Percentiles rank a stretch among this genome's conserved stretches.
phyloP scores from a whole-genome alignment of 2,797 vertebrate species.

The Eulemur albifrons region DNA sequence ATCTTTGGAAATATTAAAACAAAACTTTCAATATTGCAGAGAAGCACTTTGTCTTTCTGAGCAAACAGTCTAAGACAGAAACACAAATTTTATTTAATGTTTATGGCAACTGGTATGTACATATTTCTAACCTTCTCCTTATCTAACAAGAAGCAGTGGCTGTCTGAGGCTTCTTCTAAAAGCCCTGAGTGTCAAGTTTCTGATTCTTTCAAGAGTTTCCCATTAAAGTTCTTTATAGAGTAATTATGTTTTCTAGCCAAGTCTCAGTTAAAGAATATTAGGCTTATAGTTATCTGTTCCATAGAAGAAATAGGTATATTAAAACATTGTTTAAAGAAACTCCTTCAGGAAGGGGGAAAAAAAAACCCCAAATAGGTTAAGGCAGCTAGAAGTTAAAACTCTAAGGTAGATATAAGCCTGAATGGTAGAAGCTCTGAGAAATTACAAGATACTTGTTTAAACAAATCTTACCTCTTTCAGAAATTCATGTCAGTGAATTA shows the following conservation, averaged over 20 bases:
- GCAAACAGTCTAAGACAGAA: neutral
- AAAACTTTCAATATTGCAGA: constrained; percentile 19
- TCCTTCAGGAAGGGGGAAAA: neutral
- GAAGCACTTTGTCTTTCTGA: neutral
- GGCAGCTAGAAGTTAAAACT: neutral
- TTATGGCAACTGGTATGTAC: neutral
- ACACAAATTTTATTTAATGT: constrained; percentile 1
- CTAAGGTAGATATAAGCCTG: neutral
- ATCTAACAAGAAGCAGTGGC: neutral
- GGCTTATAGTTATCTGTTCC: neutral
- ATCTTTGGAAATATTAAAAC: constrained; percentile 35
- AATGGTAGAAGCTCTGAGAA: neutral
- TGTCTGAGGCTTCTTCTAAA: neutral
- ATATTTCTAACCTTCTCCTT: neutral
- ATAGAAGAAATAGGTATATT: neutral
- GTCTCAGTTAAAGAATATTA: neutral
- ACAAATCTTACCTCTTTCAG: neutral
- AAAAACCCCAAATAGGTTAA: neutral
- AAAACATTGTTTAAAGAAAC: neutral
- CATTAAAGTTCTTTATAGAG: neutral
- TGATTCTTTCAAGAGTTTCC: neutral
- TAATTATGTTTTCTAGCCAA: neutral
- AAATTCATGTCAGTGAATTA: neutral
- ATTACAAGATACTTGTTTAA: neutral
- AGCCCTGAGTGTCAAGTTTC: neutral